A percentile compares a stretch with the other conserved stretches of the same genome.
These are phyloP conservation scores for Cinara cedri DNA, from an alignment of 2,888 invertebrate genomes.

Conservation along the genomic window DNA sequence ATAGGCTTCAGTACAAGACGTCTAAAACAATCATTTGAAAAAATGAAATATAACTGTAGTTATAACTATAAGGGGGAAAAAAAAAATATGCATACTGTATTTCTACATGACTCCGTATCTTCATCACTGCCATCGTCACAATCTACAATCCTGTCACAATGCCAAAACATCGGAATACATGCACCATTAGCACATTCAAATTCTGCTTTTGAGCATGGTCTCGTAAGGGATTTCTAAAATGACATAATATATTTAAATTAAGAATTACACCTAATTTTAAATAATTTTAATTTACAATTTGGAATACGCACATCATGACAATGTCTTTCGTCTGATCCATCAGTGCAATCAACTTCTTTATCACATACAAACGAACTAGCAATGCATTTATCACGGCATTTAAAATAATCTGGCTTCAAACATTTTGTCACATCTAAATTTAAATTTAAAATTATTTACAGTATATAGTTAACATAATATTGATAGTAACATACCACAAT, in stretches of 20 bases:
- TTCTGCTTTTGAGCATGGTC: conserved; percentile 62
- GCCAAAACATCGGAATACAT: conserved; percentile 64
- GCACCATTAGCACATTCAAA: conserved; percentile 70
- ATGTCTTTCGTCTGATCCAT: conserved; percentile 65
- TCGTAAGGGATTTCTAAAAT: conserved; percentile 23
- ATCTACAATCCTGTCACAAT: conserved; percentile 54
- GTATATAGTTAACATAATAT: neutral
- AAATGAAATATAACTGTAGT: neutral
- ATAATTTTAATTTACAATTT: neutral
- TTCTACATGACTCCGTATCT: conserved; percentile 26
- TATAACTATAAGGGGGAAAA: too few relatives aligned
- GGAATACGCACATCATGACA: conserved; percentile 60
- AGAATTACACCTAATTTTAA: neutral
- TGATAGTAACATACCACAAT: neutral
- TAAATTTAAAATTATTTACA: neutral
- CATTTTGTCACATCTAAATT: conserved; percentile 28
- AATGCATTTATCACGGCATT: conserved; percentile 64
- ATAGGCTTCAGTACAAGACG: conserved; percentile 59
- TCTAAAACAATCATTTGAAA: neutral
- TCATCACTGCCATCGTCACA: conserved; percentile 56
- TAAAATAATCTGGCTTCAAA: conserved; percentile 27
- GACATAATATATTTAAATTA: neutral
- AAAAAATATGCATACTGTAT: conserved; percentile 60
- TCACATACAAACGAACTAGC: conserved; percentile 64
- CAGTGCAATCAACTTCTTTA: conserved; percentile 62